Evolutionary conservation across 2,797 vertebrate species (phyloP), one percentile per base, ranked within the genome.

Genomic region (Scyliorhinus canicula): DNA sequence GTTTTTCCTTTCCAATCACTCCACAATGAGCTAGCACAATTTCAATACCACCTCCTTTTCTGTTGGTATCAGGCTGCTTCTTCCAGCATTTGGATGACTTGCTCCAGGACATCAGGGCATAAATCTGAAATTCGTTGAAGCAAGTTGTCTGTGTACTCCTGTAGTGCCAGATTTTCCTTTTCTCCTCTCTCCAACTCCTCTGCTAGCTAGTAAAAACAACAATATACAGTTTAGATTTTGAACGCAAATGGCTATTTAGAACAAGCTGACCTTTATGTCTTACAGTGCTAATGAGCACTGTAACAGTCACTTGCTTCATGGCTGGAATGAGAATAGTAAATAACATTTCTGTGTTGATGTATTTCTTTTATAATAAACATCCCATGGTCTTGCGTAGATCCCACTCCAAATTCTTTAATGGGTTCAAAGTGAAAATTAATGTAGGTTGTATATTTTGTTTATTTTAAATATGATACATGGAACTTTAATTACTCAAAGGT

Each of bases 161-260:
- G 96, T 96, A 95, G 95, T 95, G 96, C 96, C 95, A 96, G 31
- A 3, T 95, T 95, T 95, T 95, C 95, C 95, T 40, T 93, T 96
- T 97, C 96, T 95, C 96, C 95, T 97, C 96, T 96, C 69, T 9
- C 96, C 96, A 96, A 96, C 96, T 97, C 96, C 96, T 97, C 97
- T 96, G 97, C 97, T 95, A 97, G 96, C 98, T 98, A 97, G 82
- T 97, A 71, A 97, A 40, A 95, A 97, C 82, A 97, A 95, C 96
- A 93, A 96, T 12, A 96, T 95, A 96, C 52, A 19, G 95, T 95
- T 96, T 95, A 96, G 95, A 63, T 96, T 63, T 67, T 84, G 11
- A 47, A 35, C 28, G 16, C 93, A 55, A 19, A 52, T 35, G 31
- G 44, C 31, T 35, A 94, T 74, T 71, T 52, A 52, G 44, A 52